Evolutionary conservation across 2,113 vertebrate genomes (phyloP), one percentile per base, ranked within the genome.

Genomic region (Herpetotheres cachinnans): DNA sequence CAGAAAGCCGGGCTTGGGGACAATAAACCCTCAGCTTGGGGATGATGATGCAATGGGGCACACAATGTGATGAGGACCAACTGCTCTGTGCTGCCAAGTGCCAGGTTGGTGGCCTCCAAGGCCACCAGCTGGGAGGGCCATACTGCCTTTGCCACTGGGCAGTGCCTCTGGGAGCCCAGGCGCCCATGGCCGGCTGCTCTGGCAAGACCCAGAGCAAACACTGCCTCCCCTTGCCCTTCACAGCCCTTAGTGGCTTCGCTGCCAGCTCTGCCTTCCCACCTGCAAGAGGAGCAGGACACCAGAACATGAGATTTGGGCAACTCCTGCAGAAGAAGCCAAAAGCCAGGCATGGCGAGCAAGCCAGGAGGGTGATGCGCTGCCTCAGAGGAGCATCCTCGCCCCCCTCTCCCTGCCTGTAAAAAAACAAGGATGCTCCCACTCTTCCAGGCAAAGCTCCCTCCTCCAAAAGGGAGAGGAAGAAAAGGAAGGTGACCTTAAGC

Each of bases 151-250:
- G 38, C n/a, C 61, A 82, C 52, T 2, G 3, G 19, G 42, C 8
- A 77, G 61, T 62, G 76, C 27, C 26, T 76, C 9, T 1, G 52
- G 19, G 47, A 61, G 72, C 24, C 46, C 63, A 46, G 84, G 29
- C 2, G 1, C 40, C 32, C 9, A 0, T 1, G 1, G 38, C 20
- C 1, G 1, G 21, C 20, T 50, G 54, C 22, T 65, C 40, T 3
- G 0, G 16, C 8, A 47, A 36, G 50, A 82, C 20, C n/a, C 10
- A 3, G 50, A 85, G n/a, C 27, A 76, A 78, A 89, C 1, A 7
- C 19, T 66, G 46, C 32, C 54, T 71, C 29, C 30, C 42, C 62
- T 74, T 24, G 6, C 66, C 69, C 79, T 80, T 46, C 38, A 36
- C 13, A 85, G 52, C 54, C 47, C 40, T 42, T 3, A 0, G 13